Evolutionary conservation across 1,140 invertebrate genomes (phyloP), one percentile per base, ranked within the genome.

Genomic region (Heliconius hewitsoni): DNA sequence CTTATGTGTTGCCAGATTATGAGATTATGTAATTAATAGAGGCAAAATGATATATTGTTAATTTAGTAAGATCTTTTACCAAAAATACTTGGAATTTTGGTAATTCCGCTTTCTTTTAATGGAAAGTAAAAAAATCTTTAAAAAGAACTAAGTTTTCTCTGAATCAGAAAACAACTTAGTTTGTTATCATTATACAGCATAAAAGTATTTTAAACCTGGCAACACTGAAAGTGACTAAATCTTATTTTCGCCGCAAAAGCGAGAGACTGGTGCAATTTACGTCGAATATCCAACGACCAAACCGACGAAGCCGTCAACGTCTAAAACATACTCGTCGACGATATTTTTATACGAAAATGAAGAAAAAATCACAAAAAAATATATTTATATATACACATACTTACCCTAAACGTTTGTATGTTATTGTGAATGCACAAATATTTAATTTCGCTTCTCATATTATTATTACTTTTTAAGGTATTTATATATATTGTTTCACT

Each of bases 401-500:
- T 60, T 60, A 52, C 18, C 50, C 18, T 52, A 18, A 19, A 52
- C 19, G 19, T 52, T 19, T 19, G 18, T 52, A 52, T 52, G 16
- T 52, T 19, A 60, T 60, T 86, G 87, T 90, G 90, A 86, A 92
- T 92, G 93, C 93, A 94, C 92, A 93, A 94, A 86, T 46, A 46
- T 89, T 89, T 88, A 89, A 89, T 93, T 90, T 90, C 86, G 91
- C 90, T 93, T 93, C 82, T 89, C 89, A 86, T 90, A 87, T 80
- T 89, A 83, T 86, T 85, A 85, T 46, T 74, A 87, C 85, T 89
- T 85, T 83, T 87, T 90, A 91, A 92, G 89, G 86, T 91, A 87
- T 94, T 91, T 93, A 94, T 92, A 93, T 93, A 93, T 94, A 91
- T 93, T 91, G 93, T 88, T 90, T 90, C 87, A 89, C 71, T 72